Conservation (phyloP, 2,797 vertebrate species). For the Protonibea diacanthus region DNA sequence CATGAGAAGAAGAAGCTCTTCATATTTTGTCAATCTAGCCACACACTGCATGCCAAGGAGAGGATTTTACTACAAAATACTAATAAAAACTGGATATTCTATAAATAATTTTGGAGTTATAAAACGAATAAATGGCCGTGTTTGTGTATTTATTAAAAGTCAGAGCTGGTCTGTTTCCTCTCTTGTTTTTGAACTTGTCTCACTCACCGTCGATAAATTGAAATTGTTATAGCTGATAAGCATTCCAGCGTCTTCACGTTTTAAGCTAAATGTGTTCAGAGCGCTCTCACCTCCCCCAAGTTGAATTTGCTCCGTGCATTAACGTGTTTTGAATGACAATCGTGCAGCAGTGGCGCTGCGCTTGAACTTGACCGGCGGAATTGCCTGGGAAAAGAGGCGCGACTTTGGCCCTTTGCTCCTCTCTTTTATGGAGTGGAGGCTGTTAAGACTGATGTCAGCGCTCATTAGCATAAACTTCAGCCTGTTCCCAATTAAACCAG, state of each 20-base stretch:
- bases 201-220: not conserved
- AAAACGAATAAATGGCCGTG: rapidly evolving
- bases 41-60: not conserved
- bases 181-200: not conserved
- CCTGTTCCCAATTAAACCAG: conserved; percentile 86
- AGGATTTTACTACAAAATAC: not conserved
- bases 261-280: not conserved
- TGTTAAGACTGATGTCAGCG: conserved; percentile 82
- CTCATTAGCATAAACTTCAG: conserved; percentile 87
- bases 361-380: conserved; percentile 88
- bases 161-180: not conserved
- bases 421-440: conserved; percentile 79
- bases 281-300: conserved; percentile 13
- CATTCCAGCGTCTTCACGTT: conserved; percentile 22
- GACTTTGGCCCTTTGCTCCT: conserved; percentile 82
- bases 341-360: conserved; percentile 63
- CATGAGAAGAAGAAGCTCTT: not conserved
- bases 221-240: not conserved
- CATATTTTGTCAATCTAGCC: not conserved
- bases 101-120: not conserved
- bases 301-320: conserved; percentile 36
- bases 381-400: conserved; percentile 83
- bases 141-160: not conserved
- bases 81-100: not conserved
- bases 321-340: conserved; percentile 80